Base-by-base conservation (phyloP, 2,113 vertebrate species). In the Nycticebus coucang region DNA sequence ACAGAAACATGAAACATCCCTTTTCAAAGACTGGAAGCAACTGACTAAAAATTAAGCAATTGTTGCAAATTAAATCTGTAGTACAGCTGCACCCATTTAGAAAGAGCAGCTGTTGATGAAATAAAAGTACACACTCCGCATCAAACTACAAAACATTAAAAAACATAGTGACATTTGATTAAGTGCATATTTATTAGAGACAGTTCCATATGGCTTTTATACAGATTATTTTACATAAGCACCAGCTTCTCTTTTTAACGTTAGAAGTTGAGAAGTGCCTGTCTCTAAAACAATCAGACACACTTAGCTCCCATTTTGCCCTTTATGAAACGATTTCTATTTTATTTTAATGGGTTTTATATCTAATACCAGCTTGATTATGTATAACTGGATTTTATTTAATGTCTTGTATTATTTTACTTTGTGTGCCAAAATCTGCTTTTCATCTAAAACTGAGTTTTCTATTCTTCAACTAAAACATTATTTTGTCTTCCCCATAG, bases 11-110 rank as follows among this genome's bases (percentile, higher is more conserved):
- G 89, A 87, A 97, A 93, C 77, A 97, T 17, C 26, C 19, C 87
- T 96, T 93, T 74, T 97, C 89, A 97, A 97, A 96, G 93, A 89
- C 95, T 96, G 57, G 94, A 96, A 98, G 93, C 77, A 89, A 89
- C 59, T 1, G 24, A 84, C 93, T 97, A 94, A 97, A 98, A 97
- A 97, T 24, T 26, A 97, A 98, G 97, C 93, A 96, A 86, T 59
- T 96, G 97, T 93, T 98, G 98, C 95, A 98, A 98, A 90, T 89
- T 96, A 97, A 98, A 94, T 91, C 89, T 93, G 95, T 68, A 93
- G 75, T 95, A 97, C 98, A 98, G 98, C 98, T 98, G 98, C 97
- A 97, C 53, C 88, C 97, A 86, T 96, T 98, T 97, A 97, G 93
- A 95, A 97, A 97, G 92, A 98, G 93, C 98, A 98, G 98, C 97